phyloP scores from a whole-genome alignment of 2,888 invertebrate genomes.

The Epinotia nisella region DNA sequence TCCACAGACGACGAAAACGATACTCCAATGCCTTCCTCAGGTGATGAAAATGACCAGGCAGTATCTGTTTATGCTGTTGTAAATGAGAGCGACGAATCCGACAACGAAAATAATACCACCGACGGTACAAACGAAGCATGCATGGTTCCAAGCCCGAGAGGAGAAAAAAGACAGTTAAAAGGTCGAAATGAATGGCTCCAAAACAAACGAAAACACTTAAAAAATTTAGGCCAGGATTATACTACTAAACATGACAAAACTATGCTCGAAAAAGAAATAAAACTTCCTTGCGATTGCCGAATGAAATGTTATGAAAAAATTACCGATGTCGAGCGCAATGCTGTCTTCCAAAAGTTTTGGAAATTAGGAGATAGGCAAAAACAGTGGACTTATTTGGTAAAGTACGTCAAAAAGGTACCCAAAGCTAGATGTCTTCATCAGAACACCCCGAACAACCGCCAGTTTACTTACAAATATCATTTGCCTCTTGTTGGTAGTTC shows the following conservation, averaged over 20 bases:
- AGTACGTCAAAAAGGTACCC: constrained; percentile 1
- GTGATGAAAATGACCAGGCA: neutral
- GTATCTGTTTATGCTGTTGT: neutral
- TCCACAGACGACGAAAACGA: no score
- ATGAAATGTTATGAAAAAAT: neutral
- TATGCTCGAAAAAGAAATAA: neutral
- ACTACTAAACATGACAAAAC: neutral
- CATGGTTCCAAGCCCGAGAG: neutral
- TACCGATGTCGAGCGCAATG: neutral
- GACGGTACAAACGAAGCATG: neutral
- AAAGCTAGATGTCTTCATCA: constrained; percentile 10
- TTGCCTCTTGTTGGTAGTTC: neutral
- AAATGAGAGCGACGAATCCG: neutral
- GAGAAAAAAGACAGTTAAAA: neutral
- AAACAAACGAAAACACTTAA: neutral
- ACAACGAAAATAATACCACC: neutral
- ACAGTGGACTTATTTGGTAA: neutral
- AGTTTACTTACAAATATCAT: constrained; percentile 1
- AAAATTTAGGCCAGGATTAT: neutral
- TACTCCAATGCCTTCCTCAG: neutral
- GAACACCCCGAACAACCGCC: neutral
- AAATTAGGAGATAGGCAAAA: neutral
- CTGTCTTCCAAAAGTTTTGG: neutral
- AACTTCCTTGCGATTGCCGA: neutral
- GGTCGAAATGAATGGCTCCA: neutral